These are phyloP conservation scores for Trissolcus japonicus DNA, from an alignment of 2,888 invertebrate genomes.

Conservation along the genomic window DNA sequence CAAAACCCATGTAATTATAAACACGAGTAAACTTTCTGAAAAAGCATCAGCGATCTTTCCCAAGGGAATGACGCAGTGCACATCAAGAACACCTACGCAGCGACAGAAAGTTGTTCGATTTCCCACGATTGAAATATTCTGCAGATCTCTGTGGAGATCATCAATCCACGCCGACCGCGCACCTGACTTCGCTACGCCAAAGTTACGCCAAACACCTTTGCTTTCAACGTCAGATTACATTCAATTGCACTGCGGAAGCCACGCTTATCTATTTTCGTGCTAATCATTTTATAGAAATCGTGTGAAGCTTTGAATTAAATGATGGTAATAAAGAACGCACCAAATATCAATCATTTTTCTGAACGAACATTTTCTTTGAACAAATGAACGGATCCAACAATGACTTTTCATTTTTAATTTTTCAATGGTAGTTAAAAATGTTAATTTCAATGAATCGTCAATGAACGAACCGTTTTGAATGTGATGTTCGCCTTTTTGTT, in stretches of 20 bases:
- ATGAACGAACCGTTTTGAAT: neutral
- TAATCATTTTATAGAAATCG: conserved; percentile 53
- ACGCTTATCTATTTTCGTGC: conserved; percentile 37
- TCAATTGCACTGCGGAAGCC: conserved; percentile 29
- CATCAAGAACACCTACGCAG: conserved; percentile 53
- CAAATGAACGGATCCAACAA: neutral
- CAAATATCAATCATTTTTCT: conserved; percentile 23
- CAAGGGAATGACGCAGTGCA: conserved; percentile 38
- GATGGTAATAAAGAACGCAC: conserved; percentile 9
- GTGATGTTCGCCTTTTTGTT: neutral
- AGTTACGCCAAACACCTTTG: conserved; percentile 39
- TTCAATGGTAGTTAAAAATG: neutral
- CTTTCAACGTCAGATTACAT: conserved; percentile 50
- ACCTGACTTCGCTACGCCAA: conserved; percentile 39
- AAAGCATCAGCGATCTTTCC: conserved; percentile 35
- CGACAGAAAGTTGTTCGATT: conserved; percentile 57
- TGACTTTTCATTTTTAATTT: neutral
- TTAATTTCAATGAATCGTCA: neutral
- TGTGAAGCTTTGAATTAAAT: conserved; percentile 38
- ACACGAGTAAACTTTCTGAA: neutral
- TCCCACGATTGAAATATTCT: conserved; percentile 53
- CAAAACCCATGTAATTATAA: neutral
- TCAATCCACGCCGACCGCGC: conserved; percentile 37
- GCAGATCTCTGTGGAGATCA: conserved; percentile 46
- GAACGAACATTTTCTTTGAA: neutral